These are phyloP conservation scores for Bufo gargarizans DNA, from an alignment of 2,113 vertebrate species.

Conservation along the genomic window DNA sequence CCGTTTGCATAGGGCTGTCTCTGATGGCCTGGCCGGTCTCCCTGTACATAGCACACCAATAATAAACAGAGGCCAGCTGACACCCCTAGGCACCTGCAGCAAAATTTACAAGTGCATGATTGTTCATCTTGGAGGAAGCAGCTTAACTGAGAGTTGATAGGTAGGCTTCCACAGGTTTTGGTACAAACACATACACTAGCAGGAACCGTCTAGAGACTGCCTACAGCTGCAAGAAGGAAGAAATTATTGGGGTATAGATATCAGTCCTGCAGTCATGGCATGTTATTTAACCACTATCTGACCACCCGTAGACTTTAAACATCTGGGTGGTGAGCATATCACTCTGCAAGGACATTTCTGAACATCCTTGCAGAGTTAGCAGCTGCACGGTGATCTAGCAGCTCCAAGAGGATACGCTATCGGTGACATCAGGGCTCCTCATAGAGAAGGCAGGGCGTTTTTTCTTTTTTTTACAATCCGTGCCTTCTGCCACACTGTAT, in stretches of 20 bases:
- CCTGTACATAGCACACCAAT: slow-evolving; percentile 75
- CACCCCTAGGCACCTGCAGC: slow-evolving; percentile 82
- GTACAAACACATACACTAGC: fast-evolving
- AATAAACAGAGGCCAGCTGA: slow-evolving; percentile 83
- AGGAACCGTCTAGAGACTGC: slow-evolving; percentile 18
- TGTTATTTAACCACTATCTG: neutral
- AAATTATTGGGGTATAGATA: neutral
- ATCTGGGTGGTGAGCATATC: too few species aligned
- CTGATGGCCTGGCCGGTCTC: slow-evolving; percentile 78
- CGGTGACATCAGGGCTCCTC: too few species aligned
- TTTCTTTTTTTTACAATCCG: too few species aligned
- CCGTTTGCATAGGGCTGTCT: slow-evolving; percentile 80
- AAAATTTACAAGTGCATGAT: slow-evolving; percentile 74
- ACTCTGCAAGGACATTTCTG: too few species aligned
- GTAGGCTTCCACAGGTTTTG: slow-evolving; percentile 47
- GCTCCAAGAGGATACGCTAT: too few species aligned
- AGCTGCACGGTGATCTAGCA: too few species aligned
- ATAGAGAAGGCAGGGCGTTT: too few species aligned
- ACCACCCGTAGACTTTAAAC: too few species aligned
- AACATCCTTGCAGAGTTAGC: too few species aligned
- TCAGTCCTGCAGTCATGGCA: neutral
- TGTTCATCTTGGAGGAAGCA: slow-evolving; percentile 71
- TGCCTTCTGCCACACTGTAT: too few species aligned
- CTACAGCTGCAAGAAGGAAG: neutral
- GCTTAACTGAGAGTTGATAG: slow-evolving; percentile 33